Conservation (phyloP, 2,113 vertebrate genomes). For the Passer domesticus region DNA sequence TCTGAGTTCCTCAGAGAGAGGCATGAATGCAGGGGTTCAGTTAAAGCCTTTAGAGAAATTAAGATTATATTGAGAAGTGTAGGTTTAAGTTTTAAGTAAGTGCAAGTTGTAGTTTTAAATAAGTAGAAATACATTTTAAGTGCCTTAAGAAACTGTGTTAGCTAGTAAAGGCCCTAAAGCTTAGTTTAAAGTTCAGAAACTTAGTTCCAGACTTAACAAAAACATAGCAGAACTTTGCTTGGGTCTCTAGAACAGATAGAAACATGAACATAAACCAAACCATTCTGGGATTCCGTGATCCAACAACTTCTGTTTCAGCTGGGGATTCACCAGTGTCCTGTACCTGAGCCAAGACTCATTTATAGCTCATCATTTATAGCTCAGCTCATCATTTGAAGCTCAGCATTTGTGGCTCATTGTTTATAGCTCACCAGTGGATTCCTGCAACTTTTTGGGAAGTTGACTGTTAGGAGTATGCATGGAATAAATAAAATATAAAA, state of each 20-base stretch:
- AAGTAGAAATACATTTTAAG: neutral
- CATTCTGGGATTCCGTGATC: accelerated
- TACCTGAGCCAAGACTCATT: neutral
- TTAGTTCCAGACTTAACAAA: neutral
- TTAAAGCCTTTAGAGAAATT: neutral
- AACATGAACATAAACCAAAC: too few relatives aligned
- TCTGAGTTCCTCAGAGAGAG: too few relatives aligned
- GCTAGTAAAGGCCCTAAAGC: neutral
- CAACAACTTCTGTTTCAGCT: neutral
- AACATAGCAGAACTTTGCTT: neutral
- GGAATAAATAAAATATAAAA: accelerated
- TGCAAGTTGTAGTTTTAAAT: neutral
- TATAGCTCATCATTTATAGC: neutral
- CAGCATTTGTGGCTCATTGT: neutral
- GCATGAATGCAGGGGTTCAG: neutral
- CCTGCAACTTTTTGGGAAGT: neutral
- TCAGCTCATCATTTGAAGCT: neutral
- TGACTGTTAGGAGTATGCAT: neutral
- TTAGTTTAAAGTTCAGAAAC: neutral
- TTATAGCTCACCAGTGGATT: neutral
- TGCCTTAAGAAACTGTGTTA: neutral
- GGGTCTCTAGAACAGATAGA: neutral
- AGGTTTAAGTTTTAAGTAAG: neutral
- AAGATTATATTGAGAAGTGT: neutral
- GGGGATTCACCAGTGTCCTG: neutral